Evolutionary conservation across 2,888 invertebrate genomes (phyloP), one percentile per base, ranked within the genome.

Genomic region (Cephus rjabovi): DNA sequence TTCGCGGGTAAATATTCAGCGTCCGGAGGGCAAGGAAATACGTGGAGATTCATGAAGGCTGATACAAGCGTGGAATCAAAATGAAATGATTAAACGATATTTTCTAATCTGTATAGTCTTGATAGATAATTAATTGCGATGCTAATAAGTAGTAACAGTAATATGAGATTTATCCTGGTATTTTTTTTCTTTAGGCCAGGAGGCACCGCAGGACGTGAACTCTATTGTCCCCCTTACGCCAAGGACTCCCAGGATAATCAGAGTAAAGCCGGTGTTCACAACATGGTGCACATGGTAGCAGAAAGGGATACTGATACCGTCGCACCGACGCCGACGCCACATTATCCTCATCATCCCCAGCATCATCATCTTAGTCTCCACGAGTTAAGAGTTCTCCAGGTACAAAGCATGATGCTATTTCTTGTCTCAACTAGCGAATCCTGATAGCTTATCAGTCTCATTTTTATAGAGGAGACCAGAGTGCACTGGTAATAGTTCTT

Each of bases 401-500:
- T 94, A 89, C 81, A 4, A 11, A 76, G 31, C 71, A 23, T 0
- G 71, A 56, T 71, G 71, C 56, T 71, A 0, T 31, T 2, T 71
- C 23, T 71, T 33, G 71, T n/a, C 6, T 71, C 34, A 6, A 33
- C 12, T 23, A 31, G 71, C 0, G 15, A 71, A 31, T 31, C 23
- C 12, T 12, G 40, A 69, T 68, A 34, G 15, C 37, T 37, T 34
- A 76, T 76, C 73, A 76, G 34, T 75, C 1, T 77, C 34, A 9
- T 37, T 74, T 69, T 76, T 85, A 1, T 90, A 93, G 90, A 91
- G 92, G 91, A 93, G 94, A 78, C 94, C 93, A 75, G 95, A 95
- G 79, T 94, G 95, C 80, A 95, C 95, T 81, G 95, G 95, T 89
- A 95, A 95, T 92, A 97, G 97, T 91, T 97, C 97, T 33, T 97